Conservation (phyloP, 2,888 invertebrate species). For the Gerris lacustris region DNA sequence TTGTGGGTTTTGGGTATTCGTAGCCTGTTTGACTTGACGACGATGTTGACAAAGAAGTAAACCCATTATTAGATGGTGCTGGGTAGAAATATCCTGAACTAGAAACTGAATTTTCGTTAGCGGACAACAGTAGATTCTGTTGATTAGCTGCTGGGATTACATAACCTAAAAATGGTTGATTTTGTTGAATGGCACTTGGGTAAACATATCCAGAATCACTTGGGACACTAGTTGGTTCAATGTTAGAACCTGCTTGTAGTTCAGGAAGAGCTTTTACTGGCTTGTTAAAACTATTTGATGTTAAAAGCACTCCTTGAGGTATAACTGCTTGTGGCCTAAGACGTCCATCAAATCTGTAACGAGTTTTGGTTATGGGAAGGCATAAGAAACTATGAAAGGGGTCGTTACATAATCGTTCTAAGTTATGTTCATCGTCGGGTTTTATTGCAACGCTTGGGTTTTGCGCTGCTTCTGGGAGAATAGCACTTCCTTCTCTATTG, state of each 20-base stretch:
- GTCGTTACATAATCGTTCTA: conserved; percentile 25
- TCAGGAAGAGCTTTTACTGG: background rate
- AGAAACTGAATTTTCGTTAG: background rate
- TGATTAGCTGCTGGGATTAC: background rate
- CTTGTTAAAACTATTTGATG: conserved; percentile 2
- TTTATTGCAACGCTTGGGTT: conserved; percentile 11
- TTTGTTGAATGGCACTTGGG: background rate
- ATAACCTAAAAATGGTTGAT: background rate
- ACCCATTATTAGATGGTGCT: background rate
- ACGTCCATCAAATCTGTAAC: conserved; percentile 18
- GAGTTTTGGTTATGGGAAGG: conserved; percentile 19
- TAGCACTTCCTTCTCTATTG: background rate
- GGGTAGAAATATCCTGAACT: conserved; percentile 5
- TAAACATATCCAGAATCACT: background rate
- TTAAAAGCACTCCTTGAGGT: conserved; percentile 18
- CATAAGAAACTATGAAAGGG: conserved; percentile 26
- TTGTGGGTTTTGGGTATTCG: conserved; percentile 14
- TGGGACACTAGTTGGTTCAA: background rate
- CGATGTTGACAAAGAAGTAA: background rate
- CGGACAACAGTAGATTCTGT: background rate
- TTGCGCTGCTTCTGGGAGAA: conserved; percentile 10
- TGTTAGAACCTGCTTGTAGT: background rate
- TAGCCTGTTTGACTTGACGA: conserved; percentile 4
- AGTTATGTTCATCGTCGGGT: conserved; percentile 19
- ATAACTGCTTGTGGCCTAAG: conserved; percentile 23